These are phyloP conservation scores for Micrasema minimum DNA, from an alignment of 1,140 invertebrate genomes.

Conservation along the genomic window DNA sequence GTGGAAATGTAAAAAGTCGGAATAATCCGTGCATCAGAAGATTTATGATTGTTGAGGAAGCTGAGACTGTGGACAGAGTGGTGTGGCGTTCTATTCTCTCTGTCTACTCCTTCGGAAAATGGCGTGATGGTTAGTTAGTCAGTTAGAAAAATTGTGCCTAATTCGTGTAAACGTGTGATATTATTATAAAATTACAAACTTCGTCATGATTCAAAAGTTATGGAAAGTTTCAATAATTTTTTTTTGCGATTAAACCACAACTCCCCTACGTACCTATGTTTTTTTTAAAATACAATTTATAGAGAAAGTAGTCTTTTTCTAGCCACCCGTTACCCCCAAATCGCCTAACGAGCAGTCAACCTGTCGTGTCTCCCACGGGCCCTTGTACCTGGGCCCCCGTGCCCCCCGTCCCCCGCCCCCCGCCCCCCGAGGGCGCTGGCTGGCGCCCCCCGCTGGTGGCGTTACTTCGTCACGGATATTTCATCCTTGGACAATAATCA, in stretches of 20 bases:
- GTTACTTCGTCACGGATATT: constrained; percentile 22
- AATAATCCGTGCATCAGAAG: too few species aligned
- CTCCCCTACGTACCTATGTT: neutral
- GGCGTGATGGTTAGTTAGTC: too few species aligned
- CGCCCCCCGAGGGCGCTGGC: constrained; percentile 3
- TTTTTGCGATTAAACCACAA: neutral
- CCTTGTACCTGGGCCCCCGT: constrained; percentile 3
- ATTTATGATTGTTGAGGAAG: too few species aligned
- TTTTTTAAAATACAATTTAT: neutral
- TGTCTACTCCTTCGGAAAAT: too few species aligned
- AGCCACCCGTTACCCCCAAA: neutral
- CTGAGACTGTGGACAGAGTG: too few species aligned
- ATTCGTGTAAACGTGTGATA: too few species aligned
- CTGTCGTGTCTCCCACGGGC: constrained; percentile 25
- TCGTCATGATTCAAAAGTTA: too few species aligned
- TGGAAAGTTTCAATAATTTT: too few species aligned
- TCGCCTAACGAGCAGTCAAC: constrained; percentile 10
- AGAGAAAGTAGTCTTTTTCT: neutral
- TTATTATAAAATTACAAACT: too few species aligned
- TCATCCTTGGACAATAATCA: constrained; percentile 9
- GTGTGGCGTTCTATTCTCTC: too few species aligned
- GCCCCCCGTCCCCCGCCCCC: neutral
- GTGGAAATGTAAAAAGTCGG: too few species aligned
- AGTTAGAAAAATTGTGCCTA: too few species aligned
- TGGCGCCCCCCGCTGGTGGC: constrained; percentile 17